Evolutionary conservation across 2,797 vertebrate species (phyloP), one percentile per base, ranked within the genome.

Genomic region (Pseudochirops cupreus): DNA sequence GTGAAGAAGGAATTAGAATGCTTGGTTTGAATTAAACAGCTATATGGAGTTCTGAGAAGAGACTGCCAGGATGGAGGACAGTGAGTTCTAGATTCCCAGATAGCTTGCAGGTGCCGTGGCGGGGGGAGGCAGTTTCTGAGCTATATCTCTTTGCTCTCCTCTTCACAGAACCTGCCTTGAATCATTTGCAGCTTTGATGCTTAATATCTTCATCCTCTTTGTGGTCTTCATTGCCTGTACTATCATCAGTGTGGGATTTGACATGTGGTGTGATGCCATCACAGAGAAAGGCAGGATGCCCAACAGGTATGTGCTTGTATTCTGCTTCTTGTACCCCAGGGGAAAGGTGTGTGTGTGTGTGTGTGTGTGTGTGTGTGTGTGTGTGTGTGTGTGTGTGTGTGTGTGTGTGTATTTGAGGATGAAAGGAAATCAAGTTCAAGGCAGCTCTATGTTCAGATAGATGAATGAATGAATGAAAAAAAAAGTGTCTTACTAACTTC

Each of bases 151-250:
- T 82, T 87, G 28, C 21, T 33, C 62, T 67, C 94, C 96, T 97
- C 56, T 97, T 96, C 92, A 82, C 99, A 99, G 99, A 98, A 99
- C 99, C 97, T 99, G 99, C 98, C 99, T 99, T 98, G 99, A 99
- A 0, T 99, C 99, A 94, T 99, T 99, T 98, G 99, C 99, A 98
- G 99, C 99, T 99, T 99, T 99, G 98, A 98, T 99, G 98, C 99
- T 99, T 98, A 99, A 99, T 97, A 99, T 99, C 95, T 98, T 99
- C 94, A 99, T 99, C 98, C 99, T 99, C 96, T 99, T 99, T 97
- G 99, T 99, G 97, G 99, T 99, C 97, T 99, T 99, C 98, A 99
- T 99, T 93, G 99, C 99, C 97, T 99, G 99, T 99, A 99, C 99
- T 96, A 99, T 99, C 16, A 99, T 99, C 98, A 99, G 99, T 4